Evolutionary conservation across 2,113 vertebrate species (phyloP).

Genomic region (Nipponia nippon): DNA sequence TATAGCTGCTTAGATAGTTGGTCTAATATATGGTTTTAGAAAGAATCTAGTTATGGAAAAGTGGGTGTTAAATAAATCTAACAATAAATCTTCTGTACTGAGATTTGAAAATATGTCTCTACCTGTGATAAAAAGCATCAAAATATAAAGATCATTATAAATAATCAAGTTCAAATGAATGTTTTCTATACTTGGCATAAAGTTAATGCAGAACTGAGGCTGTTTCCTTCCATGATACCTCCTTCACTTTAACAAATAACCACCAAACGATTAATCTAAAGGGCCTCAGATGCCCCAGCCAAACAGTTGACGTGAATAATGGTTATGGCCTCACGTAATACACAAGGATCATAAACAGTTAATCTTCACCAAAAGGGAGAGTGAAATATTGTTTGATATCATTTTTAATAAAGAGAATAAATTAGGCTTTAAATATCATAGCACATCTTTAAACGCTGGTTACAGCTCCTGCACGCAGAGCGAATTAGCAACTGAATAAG

Average conservation of each 20-base stretch:
- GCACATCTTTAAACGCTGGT: conserved; percentile 31
- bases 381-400: conserved; percentile 54
- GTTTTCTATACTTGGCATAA: neutral
- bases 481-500: conserved; percentile 39
- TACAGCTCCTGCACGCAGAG: neutral
- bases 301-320: neutral
- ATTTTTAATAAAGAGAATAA: conserved; percentile 69
- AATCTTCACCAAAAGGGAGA: conserved; percentile 57
- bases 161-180: neutral
- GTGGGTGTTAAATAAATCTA: neutral
- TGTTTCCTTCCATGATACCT: neutral
- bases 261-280: neutral
- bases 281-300: neutral
- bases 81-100: no score
- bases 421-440: conserved; percentile 53
- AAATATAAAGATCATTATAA: neutral
- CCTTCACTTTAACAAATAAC: neutral
- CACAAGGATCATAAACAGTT: conserved; percentile 46
- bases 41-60: neutral
- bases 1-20: neutral
- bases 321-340: neutral
- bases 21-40: neutral
- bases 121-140: neutral
- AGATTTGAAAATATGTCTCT: neutral
- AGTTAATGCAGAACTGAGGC: neutral